Evolutionary conservation across 2,113 vertebrate genomes (phyloP).

Genomic region (Dasyurus viverrinus): DNA sequence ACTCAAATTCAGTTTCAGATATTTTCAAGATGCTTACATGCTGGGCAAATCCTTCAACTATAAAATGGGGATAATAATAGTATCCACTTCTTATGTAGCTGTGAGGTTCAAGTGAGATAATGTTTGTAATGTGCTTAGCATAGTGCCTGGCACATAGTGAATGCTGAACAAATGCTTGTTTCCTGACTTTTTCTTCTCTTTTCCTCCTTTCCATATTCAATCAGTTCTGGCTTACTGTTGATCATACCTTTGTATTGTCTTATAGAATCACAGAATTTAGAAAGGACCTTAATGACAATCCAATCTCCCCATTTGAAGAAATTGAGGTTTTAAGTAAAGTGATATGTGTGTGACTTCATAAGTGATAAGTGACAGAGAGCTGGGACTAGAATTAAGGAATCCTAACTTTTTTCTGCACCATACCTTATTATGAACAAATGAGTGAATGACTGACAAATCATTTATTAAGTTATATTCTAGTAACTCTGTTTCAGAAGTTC

Average conservation of each 20-base stretch:
- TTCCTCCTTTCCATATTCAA: not conserved
- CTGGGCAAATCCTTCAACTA: not conserved
- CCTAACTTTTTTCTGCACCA: not conserved
- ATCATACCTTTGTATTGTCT: not conserved
- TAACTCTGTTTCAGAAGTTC: not conserved
- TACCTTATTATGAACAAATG: not conserved
- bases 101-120: not conserved
- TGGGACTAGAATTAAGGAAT: not conserved
- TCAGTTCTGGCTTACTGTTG: not conserved
- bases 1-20: not conserved
- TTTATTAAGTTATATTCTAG: not conserved
- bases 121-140: not conserved
- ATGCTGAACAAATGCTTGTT: not conserved
- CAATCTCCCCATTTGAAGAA: not conserved
- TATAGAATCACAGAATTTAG: not conserved
- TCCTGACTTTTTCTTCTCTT: not conserved
- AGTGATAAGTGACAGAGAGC: not conserved
- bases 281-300: not conserved
- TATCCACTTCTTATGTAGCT: not conserved
- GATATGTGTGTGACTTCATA: not conserved
- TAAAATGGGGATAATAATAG: not conserved
- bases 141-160: not conserved
- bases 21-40: not conserved
- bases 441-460: not conserved
- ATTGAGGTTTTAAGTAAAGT: not conserved